Conservation (phyloP, 2,888 invertebrate species). For the Troglohyphantes excavatus region DNA sequence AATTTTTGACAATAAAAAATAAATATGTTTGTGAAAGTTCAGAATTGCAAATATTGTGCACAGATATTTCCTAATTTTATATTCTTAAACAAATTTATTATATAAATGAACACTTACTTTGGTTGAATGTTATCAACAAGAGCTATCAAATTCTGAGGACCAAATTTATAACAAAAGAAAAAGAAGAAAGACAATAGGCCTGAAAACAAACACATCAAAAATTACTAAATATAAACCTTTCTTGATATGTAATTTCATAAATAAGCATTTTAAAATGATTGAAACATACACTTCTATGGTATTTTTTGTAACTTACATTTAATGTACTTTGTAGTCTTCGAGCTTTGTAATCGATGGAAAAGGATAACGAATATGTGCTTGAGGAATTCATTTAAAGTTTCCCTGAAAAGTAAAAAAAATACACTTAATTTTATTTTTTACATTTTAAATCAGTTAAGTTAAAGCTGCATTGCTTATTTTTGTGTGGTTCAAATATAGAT, state of each 20-base stretch:
- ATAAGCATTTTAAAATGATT: no score
- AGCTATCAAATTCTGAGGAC: conserved; percentile 88
- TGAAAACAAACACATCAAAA: conserved; percentile 85
- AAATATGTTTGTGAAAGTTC: no score
- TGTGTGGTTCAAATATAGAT: no score
- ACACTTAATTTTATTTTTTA: background rate
- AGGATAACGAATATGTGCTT: conserved; percentile 94
- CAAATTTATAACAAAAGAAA: conserved; percentile 91
- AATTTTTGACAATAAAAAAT: no score
- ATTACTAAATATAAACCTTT: no score
- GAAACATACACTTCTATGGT: no score
- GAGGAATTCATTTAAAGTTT: conserved; percentile 88
- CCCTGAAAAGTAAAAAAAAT: conserved; percentile 84
- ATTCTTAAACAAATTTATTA: background rate
- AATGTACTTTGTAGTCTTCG: conserved; percentile 97
- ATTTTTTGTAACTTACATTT: conserved; percentile 86
- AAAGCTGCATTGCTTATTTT: no score
- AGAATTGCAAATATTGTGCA: no score
- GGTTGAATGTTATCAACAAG: conserved; percentile 93
- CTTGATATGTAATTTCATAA: no score
- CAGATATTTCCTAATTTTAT: no score
- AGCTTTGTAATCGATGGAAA: conserved; percentile 95
- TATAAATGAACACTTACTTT: conserved; percentile 85
- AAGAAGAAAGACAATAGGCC: conserved; percentile 84
- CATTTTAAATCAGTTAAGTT: no score